Percentiles rank a stretch among this genome's conserved stretches.
These are phyloP conservation scores for Erpetoichthys calabaricus DNA, from an alignment of 2,797 vertebrate species.

Conservation along the genomic window DNA sequence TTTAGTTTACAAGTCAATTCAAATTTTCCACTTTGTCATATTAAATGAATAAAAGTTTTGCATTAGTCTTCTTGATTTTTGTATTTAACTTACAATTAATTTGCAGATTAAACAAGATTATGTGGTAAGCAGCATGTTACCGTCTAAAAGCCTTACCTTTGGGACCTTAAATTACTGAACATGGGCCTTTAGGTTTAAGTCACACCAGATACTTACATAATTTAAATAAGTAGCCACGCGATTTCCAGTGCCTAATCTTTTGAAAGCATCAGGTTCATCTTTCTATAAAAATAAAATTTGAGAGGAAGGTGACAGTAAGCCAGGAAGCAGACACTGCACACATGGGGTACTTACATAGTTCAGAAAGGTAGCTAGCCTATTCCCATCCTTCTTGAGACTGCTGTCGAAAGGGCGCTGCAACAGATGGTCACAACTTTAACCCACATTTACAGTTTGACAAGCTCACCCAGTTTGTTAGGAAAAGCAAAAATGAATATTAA, in stretches of 20 bases:
- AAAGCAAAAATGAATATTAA: no score
- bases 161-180: no score
- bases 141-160: no score
- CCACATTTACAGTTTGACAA: conserved; percentile 21
- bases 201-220: conserved; percentile 80
- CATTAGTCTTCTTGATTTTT: no score
- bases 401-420: conserved; percentile 98
- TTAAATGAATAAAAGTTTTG: no score
- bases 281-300: conserved; percentile 92
- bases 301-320: conserved; percentile 57
- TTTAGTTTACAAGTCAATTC: no score
- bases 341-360: conserved; percentile 90
- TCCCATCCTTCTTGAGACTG: conserved; percentile 84
- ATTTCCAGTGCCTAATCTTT: conserved; percentile 99
- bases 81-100: no score
- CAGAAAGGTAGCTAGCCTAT: conserved; percentile 98
- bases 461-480: conserved; percentile 17
- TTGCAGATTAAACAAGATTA: no score
- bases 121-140: no score
- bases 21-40: no score
- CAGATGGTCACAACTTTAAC: conserved; percentile 79
- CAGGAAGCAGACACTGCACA: conserved; percentile 24
- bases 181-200: no score
- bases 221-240: conserved; percentile 96
- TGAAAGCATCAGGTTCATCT: conserved; percentile 97